phyloP scores from a whole-genome alignment of 2,888 invertebrate genomes.

The Alcis repandata region DNA sequence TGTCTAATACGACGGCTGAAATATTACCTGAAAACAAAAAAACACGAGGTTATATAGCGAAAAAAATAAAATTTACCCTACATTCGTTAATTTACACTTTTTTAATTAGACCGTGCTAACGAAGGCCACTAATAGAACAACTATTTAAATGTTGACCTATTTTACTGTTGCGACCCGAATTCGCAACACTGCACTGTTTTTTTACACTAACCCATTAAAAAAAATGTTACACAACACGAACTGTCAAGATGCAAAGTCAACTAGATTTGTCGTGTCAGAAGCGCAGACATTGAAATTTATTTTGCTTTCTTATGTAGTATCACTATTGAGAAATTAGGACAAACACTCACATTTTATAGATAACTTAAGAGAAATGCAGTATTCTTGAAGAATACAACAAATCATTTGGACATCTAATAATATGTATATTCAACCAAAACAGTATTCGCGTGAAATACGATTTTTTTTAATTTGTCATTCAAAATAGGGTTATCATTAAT shows the following conservation, averaged over 20 bases:
- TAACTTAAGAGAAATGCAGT: conserved; percentile 40
- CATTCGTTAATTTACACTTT: conserved; percentile 60
- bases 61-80: conserved; percentile 56
- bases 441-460: conserved; percentile 27
- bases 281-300: conserved; percentile 67
- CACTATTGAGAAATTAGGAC: conserved; percentile 53
- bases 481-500: conserved; percentile 34
- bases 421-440: conserved; percentile 33
- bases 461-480: conserved; percentile 39
- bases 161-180: conserved; percentile 77
- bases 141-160: conserved; percentile 81
- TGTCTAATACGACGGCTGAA: conserved; percentile 49
- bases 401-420: conserved; percentile 36
- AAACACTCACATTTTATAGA: conserved; percentile 38
- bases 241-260: conserved; percentile 72
- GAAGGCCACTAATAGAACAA: conserved; percentile 70
- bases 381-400: conserved; percentile 32
- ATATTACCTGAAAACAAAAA: conserved; percentile 77
- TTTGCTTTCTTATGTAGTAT: conserved; percentile 63
- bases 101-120: conserved; percentile 82
- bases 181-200: conserved; percentile 74
- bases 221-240: conserved; percentile 74
- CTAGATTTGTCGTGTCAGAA: conserved; percentile 69
- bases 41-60: conserved; percentile 62
- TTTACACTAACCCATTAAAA: conserved; percentile 72